Percentiles rank a stretch among this genome's conserved stretches.
Conservation (phyloP, 2,113 vertebrate species). For the Tyto alba region DNA sequence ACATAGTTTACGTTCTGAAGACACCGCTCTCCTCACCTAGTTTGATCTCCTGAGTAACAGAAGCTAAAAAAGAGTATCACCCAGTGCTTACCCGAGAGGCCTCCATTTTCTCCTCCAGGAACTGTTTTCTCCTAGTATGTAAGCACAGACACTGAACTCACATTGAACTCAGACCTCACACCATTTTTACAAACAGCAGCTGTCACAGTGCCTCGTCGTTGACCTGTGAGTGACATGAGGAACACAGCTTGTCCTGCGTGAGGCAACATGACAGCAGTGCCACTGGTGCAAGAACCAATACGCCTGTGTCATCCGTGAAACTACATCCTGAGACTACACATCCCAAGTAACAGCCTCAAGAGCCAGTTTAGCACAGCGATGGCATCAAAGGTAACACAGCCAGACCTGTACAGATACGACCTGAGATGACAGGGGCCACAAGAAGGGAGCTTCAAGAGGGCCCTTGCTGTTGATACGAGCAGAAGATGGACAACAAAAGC, state of each 20-base stretch:
- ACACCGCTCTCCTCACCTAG: not conserved
- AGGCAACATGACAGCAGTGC: not conserved
- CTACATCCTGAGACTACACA: not conserved
- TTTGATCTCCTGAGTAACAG: not conserved
- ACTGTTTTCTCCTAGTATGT: not conserved
- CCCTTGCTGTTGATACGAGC: not conserved
- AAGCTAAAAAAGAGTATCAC: not conserved
- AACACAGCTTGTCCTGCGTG: accelerated
- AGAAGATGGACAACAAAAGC: not conserved
- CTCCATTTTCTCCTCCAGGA: not conserved
- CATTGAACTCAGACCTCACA: not conserved
- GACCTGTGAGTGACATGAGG: not conserved
- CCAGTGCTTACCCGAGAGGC: not conserved
- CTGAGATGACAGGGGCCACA: not conserved
- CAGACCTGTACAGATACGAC: not conserved
- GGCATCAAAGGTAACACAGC: not conserved
- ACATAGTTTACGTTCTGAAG: not conserved
- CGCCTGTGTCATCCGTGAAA: not conserved
- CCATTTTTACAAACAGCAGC: not conserved
- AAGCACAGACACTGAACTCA: not conserved
- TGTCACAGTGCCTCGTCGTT: accelerated
- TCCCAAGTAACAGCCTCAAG: not conserved
- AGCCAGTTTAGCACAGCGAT: not conserved
- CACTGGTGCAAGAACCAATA: accelerated
- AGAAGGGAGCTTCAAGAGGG: not conserved